A percentile compares a stretch with the other conserved stretches of the same genome.
Evolutionary conservation across 2,888 invertebrate species (phyloP).

Genomic region (Lasioglossum calceatum): DNA sequence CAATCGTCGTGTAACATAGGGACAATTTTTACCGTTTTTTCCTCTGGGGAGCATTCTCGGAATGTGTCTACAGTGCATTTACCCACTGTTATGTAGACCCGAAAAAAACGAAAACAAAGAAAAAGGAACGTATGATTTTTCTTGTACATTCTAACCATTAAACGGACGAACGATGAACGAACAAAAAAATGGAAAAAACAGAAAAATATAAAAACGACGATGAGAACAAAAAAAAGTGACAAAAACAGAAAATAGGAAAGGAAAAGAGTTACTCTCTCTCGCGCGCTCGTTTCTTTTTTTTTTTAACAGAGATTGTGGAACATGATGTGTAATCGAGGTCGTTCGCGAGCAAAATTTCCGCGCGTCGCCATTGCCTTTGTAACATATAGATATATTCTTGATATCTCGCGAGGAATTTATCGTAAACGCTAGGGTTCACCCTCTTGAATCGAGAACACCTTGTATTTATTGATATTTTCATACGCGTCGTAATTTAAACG

Average conservation of each 20-base stretch:
- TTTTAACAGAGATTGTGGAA: background rate
- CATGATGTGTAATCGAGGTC: constrained; percentile 26
- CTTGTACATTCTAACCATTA: constrained; percentile 37
- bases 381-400: constrained; percentile 65
- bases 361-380: constrained; percentile 56
- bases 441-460: constrained; percentile 36
- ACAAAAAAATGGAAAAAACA: background rate
- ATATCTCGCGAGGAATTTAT: constrained; percentile 59
- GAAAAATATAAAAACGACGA: background rate
- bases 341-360: constrained; percentile 38
- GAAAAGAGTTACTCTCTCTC: background rate
- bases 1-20: constrained; percentile 34
- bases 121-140: constrained; percentile 39
- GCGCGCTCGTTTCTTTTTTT: background rate
- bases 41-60: constrained; percentile 44
- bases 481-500: constrained; percentile 44
- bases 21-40: constrained; percentile 37
- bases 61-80: constrained; percentile 64
- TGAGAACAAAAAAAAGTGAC: background rate
- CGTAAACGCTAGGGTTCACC: constrained; percentile 38
- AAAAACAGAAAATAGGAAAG: background rate
- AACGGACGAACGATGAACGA: background rate
- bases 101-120: constrained; percentile 1
- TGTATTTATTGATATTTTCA: constrained; percentile 71
- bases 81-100: constrained; percentile 52